These are phyloP conservation scores for Brachionus koreanus DNA, from an alignment of 1,140 invertebrate species.

Conservation along the genomic window DNA sequence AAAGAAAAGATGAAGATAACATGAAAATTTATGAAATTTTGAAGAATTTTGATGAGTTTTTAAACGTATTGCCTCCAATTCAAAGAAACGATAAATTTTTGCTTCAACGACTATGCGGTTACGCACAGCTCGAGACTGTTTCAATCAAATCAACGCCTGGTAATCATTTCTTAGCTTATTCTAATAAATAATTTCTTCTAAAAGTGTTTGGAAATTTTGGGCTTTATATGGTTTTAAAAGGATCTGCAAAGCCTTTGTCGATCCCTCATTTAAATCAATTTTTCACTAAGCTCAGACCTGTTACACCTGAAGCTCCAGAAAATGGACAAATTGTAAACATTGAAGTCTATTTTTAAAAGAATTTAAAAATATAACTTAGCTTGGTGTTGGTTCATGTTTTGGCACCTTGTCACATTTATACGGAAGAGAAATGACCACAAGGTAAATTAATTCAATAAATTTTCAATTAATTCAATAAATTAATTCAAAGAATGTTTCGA, in stretches of 20 bases:
- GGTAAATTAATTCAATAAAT: slow-evolving; percentile 46
- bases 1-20: slow-evolving; percentile 54
- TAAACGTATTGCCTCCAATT: slow-evolving; percentile 50
- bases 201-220: slow-evolving; percentile 56
- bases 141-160: slow-evolving; percentile 1
- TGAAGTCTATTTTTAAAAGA: neutral
- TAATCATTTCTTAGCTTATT: neutral
- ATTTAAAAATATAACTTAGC: slow-evolving; percentile 46
- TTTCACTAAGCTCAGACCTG: neutral
- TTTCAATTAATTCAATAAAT: neutral
- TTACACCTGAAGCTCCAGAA: slow-evolving; percentile 20
- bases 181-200: neutral
- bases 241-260: slow-evolving; percentile 49
- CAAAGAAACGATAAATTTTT: slow-evolving; percentile 42
- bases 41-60: slow-evolving; percentile 51
- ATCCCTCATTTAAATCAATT: slow-evolving; percentile 2
- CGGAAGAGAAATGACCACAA: slow-evolving; percentile 49
- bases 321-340: neutral
- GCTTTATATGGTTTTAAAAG: slow-evolving; percentile 54
- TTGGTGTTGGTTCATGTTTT: slow-evolving; percentile 53
- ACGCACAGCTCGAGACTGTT: neutral
- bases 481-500: slow-evolving; percentile 50
- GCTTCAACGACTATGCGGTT: neutral
- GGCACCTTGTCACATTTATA: slow-evolving; percentile 52
- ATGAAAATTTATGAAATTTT: slow-evolving; percentile 52